phyloP scores from a whole-genome alignment of 2,797 vertebrate genomes.

The Brachymystax lenok region DNA sequence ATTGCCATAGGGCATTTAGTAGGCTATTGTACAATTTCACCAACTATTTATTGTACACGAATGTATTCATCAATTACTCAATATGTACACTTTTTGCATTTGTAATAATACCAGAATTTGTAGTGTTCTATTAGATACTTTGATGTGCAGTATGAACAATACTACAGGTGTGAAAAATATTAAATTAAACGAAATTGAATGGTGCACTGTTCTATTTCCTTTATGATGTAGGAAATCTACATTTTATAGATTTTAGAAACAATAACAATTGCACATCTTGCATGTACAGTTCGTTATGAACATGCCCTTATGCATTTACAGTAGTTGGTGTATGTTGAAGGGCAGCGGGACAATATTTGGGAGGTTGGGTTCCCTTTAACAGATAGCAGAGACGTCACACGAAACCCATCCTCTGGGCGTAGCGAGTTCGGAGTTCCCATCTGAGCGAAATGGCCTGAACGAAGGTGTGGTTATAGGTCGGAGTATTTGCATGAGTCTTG shows the following conservation, averaged over 20 bases:
- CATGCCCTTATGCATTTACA: background rate
- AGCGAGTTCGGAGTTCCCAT: background rate
- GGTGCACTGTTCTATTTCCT: background rate
- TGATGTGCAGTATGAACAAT: background rate
- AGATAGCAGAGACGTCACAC: constrained; percentile 8
- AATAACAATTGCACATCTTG: background rate
- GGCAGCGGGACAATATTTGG: background rate
- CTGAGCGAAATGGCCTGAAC: background rate
- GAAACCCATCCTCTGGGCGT: background rate
- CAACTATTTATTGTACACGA: background rate
- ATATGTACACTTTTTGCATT: background rate
- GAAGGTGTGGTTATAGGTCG: background rate
- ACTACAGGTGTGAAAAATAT: background rate
- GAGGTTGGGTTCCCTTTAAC: constrained; percentile 5
- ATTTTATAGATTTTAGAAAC: background rate
- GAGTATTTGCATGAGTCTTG: background rate
- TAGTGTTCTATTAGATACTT: background rate
- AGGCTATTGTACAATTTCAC: background rate
- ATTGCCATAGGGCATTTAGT: background rate
- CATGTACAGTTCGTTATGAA: background rate
- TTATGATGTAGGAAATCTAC: background rate
- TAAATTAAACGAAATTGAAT: background rate
- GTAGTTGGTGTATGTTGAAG: background rate
- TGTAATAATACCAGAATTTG: background rate
- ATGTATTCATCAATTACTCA: background rate